A percentile compares a stretch with the other conserved stretches of the same genome.
phyloP scores from a whole-genome alignment of 2,113 vertebrate species.

The Shinisaurus crocodilurus region DNA sequence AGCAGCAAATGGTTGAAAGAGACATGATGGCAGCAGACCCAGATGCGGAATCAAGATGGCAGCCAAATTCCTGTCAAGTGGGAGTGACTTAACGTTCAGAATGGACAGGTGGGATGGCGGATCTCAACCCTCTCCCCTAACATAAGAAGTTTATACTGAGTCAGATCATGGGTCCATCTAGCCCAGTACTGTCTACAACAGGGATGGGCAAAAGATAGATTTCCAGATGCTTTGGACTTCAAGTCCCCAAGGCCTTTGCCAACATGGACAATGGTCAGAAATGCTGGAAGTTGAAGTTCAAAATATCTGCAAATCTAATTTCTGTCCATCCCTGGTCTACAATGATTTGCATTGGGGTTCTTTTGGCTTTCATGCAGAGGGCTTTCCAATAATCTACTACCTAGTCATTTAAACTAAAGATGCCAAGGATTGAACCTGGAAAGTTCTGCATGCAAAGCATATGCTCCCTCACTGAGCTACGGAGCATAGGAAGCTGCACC shows the following conservation, averaged over 20 bases:
- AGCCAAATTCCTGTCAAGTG: neutral
- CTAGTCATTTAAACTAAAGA: neutral
- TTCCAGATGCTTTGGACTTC: no score
- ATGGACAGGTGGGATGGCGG: neutral
- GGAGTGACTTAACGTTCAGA: neutral
- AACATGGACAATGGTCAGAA: no score
- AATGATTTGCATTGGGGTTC: neutral
- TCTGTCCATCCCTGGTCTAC: neutral
- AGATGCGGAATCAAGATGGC: neutral
- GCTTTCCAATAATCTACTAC: neutral
- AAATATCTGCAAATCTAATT: no score
- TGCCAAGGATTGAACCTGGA: neutral
- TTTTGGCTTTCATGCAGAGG: neutral
- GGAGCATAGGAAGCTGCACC: neutral
- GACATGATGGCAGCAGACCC: neutral
- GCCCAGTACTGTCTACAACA: neutral
- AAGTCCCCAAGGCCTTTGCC: no score
- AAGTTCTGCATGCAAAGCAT: neutral
- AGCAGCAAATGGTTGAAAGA: neutral
- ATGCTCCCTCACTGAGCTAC: neutral
- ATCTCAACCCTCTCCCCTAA: neutral
- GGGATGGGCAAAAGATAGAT: no score
- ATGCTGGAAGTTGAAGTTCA: no score
- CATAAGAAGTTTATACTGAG: neutral
- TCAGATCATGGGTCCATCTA: neutral